Evolutionary conservation across 2,113 vertebrate genomes (phyloP), one percentile per base, ranked within the genome.

Genomic region (Clarias macrocephalus): DNA sequence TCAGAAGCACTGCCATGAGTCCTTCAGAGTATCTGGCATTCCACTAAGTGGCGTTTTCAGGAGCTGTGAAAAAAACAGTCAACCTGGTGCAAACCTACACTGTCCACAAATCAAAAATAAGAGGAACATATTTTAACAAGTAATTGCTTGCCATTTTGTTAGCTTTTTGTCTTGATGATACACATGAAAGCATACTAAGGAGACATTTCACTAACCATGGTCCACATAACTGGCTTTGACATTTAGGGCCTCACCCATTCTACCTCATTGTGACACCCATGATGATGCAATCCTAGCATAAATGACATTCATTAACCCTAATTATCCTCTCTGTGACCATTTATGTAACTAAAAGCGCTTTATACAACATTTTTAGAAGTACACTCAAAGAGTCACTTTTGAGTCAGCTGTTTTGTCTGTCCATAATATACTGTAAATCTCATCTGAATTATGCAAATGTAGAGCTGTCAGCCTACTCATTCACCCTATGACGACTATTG

Each of bases 381-480:
- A 42, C n/a, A 57, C 13, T 80, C 9, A 65, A 76, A 82, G 42
- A 87, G 42, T n/a, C 66, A 80, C 23, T 42, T 68, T 79, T 82
- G 60, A 85, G 79, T 87, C 80, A 86, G 33, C 37, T 68, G 57
- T 57, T 80, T 76, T 60, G 42, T 70, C 59, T 80, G 65, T 54
- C 5, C 59, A 59, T 82, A 23, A 52, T 70, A 54, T 82, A 33
- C 73, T 54, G 57, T 48, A 48, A 48, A 48, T 48, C 11, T 28
- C 54, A 72, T 87, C 13, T 79, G 66, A 85, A 80, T 86, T 80
- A 65, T 33, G 25, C 48, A 83, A 76, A 76, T 80, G n/a, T 25
- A 79, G 42, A 59, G 52, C 88, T 73, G 42, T 83, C 77, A 80
- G 82, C 85, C 60, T 84, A 81, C 87, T 70, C 82, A 12, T 52